Base-by-base conservation (phyloP, 2,888 invertebrate species). In the Plagiodera versicolora region DNA sequence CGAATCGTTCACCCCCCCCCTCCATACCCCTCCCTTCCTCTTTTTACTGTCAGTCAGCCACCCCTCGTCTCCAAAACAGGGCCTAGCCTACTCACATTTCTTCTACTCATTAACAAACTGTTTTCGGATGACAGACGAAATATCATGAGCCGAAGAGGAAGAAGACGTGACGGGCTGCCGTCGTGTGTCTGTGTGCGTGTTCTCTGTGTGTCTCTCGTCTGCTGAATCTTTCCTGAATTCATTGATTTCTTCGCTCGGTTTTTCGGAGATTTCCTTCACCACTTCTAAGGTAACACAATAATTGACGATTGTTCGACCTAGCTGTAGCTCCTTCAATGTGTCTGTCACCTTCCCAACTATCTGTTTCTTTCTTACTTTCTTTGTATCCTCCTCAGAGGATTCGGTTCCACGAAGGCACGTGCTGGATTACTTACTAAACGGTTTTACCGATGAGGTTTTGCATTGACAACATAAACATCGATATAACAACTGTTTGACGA, bases 31-130 rank as follows among this genome's bases (percentile, higher is more conserved):
- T 24, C 24, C 24, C 24, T 24, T 6, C 3, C 24, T 6, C 4
- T 3, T 24, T 6, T 70, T 66, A 68, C 69, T 69, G 71, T 67
- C 73, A 73, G 73, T 73, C 70, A 70, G 71, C 70, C 72, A 67
- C 72, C 70, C 69, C 67, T 69, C 70, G 70, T 69, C 60, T 66
- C 66, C 65, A 53, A 60, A 66, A 63, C 66, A 62, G 64, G 66
- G 66, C 66, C 64, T 64, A 64, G 66, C 65, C 68, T 68, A 68
- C 68, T 68, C 58, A 58, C 56, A 62, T 58, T 62, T 60, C 63
- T 67, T 67, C 67, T 58, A 63, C 55, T 47, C 50, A 57, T 59
- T 56, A 59, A 66, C 47, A 63, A 64, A 63, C 63, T 61, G 63
- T 66, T 39, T 61, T 56, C 60, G 61, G 28, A 60, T 64, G 48